Base-by-base conservation (phyloP, 2,888 invertebrate species). In the Melanotus villosus region DNA sequence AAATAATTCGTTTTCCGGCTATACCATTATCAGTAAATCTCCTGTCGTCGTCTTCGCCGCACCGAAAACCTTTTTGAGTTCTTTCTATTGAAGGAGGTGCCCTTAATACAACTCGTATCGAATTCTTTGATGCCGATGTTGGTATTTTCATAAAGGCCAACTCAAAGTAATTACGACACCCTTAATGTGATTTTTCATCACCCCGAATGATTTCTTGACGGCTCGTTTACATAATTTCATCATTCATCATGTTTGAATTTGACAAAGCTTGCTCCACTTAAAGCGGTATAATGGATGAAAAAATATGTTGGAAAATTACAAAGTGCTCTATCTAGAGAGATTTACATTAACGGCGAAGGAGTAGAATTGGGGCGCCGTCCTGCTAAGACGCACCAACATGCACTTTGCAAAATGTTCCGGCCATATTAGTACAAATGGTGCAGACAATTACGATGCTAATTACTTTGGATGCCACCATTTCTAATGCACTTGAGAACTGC, bases 211-310 rank as follows among this genome's bases (percentile, higher is more conserved):
- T 71, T 75, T 68, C 73, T 68, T 70, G 76, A 76, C 75, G 73
- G 75, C 72, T 71, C 71, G 69, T 75, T 76, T 74, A 60, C 76
- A 76, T 76, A 76, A 74, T 76, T 74, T 71, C 59, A 56, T 73
- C 76, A 75, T 76, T 74, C 74, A 76, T 76, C 76, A 76, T 73
- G 58, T 32, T 54, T 56, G 58, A 63, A 62, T 70, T 66, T 57
- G 66, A 66, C 66, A 66, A 66, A 52, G 59, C 66, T 52, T 32
- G 66, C 59, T 66, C 66, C 58, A 66, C 66, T 66, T 66, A 58
- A 12, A 56, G 64, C 52, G 34, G 57, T 45, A 66, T 66, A 66
- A 66, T 59, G 45, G 66, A 66, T 66, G 66, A 59, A 66, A 66
- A 66, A 66, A 66, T 66, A 47, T 41, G 56, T 57, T 41, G 47